These are phyloP conservation scores for Athalia circularis DNA, from an alignment of 2,888 invertebrate genomes.

Conservation along the genomic window DNA sequence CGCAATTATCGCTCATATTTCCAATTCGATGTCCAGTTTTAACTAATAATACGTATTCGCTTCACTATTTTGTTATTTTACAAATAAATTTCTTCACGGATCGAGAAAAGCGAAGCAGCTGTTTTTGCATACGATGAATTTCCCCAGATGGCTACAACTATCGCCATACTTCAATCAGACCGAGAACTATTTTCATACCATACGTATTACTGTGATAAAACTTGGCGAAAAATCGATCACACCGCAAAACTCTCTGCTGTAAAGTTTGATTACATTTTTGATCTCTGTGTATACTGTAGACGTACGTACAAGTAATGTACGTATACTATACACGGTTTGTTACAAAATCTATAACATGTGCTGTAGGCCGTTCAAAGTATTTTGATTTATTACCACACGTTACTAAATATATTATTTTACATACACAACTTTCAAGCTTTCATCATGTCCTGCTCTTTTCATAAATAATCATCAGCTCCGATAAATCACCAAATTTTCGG, in stretches of 20 bases:
- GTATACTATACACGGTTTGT: slow-evolving; percentile 21
- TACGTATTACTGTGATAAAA: neutral
- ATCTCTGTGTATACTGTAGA: neutral
- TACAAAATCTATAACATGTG: slow-evolving; percentile 27
- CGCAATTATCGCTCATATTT: too few species aligned
- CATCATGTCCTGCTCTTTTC: neutral
- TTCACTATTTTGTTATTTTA: too few species aligned
- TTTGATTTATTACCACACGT: slow-evolving; percentile 18
- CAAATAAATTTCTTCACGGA: too few species aligned
- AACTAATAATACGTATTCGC: too few species aligned
- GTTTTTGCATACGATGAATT: too few species aligned
- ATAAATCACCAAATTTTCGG: neutral
- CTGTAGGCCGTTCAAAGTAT: neutral
- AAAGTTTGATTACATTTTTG: slow-evolving; percentile 35
- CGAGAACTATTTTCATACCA: slow-evolving; percentile 5
- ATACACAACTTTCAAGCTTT: slow-evolving; percentile 17
- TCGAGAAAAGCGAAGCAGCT: too few species aligned
- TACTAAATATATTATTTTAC: neutral
- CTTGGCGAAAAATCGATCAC: slow-evolving; percentile 32
- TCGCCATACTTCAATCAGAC: slow-evolving; percentile 12
- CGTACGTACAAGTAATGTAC: too few species aligned
- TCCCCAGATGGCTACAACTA: neutral
- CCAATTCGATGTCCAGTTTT: too few species aligned
- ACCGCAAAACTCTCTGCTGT: neutral
- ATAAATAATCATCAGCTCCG: neutral